Evolutionary conservation across 2,888 invertebrate genomes (phyloP).

Genomic region (Lochmaea capreae): DNA sequence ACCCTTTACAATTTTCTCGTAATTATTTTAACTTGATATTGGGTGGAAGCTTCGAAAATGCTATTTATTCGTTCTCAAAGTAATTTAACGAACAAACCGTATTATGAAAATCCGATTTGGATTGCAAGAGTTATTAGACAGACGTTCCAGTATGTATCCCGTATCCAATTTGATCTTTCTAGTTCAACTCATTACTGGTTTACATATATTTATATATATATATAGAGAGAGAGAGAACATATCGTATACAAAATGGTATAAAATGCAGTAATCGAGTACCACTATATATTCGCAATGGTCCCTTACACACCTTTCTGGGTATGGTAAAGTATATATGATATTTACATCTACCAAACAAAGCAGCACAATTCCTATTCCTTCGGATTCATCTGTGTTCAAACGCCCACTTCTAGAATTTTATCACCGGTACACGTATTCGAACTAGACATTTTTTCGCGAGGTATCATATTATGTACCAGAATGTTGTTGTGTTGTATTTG

Average conservation of each 20-base stretch:
- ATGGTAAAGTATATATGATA: conserved; percentile 13
- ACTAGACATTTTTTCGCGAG: conserved; percentile 33
- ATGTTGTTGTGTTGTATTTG: conserved; percentile 37
- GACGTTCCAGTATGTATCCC: not conserved
- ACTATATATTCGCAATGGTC: conserved; percentile 27
- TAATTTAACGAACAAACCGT: not conserved
- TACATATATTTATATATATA: too few relatives aligned
- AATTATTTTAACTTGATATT: too few relatives aligned
- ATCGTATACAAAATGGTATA: conserved; percentile 21
- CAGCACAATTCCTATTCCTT: conserved; percentile 17
- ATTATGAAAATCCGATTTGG: not conserved
- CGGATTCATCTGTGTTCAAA: conserved; percentile 23
- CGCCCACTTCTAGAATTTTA: conserved; percentile 40
- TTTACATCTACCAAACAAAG: conserved; percentile 27
- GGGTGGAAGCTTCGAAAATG: too few relatives aligned
- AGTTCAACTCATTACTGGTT: conserved; percentile 16
- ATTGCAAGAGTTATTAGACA: not conserved
- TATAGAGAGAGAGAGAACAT: too few relatives aligned
- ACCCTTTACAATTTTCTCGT: too few relatives aligned
- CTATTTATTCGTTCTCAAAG: too few relatives aligned
- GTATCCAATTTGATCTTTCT: not conserved
- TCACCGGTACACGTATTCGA: conserved; percentile 36
- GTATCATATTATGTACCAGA: conserved; percentile 40
- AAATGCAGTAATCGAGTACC: conserved; percentile 6
- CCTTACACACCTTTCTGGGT: conserved; percentile 27